phyloP scores from a whole-genome alignment of 2,797 vertebrate genomes.

The Chrysolophus pictus region DNA sequence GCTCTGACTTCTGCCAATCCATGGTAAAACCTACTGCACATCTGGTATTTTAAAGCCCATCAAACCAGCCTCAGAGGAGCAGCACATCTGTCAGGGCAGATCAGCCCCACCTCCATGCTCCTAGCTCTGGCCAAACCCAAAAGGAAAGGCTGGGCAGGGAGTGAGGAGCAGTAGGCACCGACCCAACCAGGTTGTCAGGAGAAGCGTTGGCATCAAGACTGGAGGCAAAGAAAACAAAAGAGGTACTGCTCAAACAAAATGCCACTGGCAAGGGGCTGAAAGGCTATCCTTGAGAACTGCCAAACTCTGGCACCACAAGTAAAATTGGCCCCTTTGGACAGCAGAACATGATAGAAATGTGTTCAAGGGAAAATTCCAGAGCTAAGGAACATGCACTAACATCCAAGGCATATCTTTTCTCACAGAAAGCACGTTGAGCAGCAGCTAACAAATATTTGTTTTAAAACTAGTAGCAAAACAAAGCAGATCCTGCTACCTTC shows the following conservation, averaged over 20 bases:
- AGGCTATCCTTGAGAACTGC: background rate
- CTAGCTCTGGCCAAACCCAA: background rate
- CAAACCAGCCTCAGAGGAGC: background rate
- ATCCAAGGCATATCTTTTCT: background rate
- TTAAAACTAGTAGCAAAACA: background rate
- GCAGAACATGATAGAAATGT: background rate
- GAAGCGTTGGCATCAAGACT: rapidly evolving
- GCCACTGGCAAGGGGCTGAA: background rate
- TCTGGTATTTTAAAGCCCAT: background rate
- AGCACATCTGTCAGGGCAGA: background rate
- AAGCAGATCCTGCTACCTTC: background rate
- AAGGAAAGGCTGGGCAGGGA: background rate
- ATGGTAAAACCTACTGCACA: background rate
- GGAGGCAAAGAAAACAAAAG: background rate
- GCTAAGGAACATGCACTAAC: background rate
- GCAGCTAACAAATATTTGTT: background rate
- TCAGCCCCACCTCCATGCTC: background rate
- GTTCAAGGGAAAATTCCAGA: background rate
- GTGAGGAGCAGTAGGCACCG: rapidly evolving
- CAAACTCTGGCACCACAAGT: rapidly evolving
- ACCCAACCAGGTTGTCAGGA: background rate
- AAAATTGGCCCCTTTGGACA: background rate
- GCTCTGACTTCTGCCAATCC: background rate
- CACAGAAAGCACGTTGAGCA: background rate
- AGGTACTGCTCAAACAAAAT: background rate